phyloP scores from a whole-genome alignment of 2,113 vertebrate species.

The Hippocampus abdominalis region DNA sequence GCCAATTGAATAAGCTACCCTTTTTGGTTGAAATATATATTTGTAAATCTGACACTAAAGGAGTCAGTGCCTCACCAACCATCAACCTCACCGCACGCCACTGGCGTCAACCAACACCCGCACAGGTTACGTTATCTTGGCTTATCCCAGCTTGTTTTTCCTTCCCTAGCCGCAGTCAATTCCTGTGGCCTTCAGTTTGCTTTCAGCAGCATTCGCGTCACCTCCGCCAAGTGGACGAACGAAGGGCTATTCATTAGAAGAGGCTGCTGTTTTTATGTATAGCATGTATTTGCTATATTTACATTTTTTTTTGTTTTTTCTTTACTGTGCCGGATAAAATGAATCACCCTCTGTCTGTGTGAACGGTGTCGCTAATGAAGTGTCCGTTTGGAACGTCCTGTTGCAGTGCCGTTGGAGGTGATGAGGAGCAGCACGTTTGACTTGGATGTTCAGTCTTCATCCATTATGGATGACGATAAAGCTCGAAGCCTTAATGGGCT shows the following conservation, averaged over 20 bases:
- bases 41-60: no score
- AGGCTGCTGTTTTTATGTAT: slow-evolving; percentile 18
- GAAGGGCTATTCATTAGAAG: neutral
- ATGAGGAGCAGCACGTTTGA: neutral
- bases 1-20: no score
- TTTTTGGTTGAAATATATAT: no score
- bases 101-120: no score
- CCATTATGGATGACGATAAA: slow-evolving; percentile 1
- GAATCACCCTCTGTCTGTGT: neutral
- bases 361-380: neutral
- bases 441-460: neutral
- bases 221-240: neutral
- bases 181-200: neutral
- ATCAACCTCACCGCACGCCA: no score
- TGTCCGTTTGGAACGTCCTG: neutral
- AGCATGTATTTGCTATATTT: slow-evolving; percentile 15
- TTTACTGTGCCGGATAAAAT: slow-evolving; percentile 33
- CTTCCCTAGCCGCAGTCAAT: neutral
- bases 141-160: neutral
- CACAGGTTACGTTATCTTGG: neutral
- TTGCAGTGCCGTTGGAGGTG: neutral
- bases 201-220: neutral
- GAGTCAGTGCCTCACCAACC: no score
- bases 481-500: neutral
- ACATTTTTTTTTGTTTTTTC: slow-evolving; percentile 47